These are phyloP conservation scores for Salvelinus fontinalis DNA, from an alignment of 2,113 vertebrate genomes.

Conservation along the genomic window DNA sequence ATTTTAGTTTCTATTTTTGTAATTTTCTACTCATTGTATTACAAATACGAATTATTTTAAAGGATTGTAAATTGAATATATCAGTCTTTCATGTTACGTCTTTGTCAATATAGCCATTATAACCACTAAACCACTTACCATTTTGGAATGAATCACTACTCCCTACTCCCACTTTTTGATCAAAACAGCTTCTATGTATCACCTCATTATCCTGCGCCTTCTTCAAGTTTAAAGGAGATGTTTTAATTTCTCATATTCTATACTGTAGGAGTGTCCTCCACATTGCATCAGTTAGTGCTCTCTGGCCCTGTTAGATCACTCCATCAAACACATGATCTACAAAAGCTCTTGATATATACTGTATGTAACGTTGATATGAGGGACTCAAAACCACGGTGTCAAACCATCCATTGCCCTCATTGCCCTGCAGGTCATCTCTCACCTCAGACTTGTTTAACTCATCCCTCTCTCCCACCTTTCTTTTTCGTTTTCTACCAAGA, in stretches of 20 bases:
- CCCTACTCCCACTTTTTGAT: no score
- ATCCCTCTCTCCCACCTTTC: conserved; percentile 5
- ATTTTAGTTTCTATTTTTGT: background rate
- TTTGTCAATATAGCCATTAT: background rate
- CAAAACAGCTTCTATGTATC: background rate
- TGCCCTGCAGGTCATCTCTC: conserved; percentile 49
- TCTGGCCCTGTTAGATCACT: conserved; percentile 18
- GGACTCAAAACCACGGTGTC: conserved; percentile 37
- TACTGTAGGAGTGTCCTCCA: conserved; percentile 58
- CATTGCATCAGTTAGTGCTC: conserved; percentile 65
- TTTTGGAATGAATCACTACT: no score
- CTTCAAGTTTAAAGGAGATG: conserved; percentile 33
- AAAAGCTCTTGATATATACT: conserved; percentile 42
- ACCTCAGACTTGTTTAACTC: background rate
- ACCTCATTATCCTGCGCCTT: conserved; percentile 25
- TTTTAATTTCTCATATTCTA: conserved; percentile 45
- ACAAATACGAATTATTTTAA: no score
- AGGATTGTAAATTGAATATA: no score
- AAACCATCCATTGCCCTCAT: conserved; percentile 29
- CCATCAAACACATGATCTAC: conserved; percentile 50
- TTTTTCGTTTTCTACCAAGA: background rate
- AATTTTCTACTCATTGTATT: background rate
- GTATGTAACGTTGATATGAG: conserved; percentile 47
- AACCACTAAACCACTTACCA: conserved; percentile 9
- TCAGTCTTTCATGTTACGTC: no score